Evolutionary conservation across 2,888 invertebrate genomes (phyloP).

Genomic region (Eupithecia centaureata): DNA sequence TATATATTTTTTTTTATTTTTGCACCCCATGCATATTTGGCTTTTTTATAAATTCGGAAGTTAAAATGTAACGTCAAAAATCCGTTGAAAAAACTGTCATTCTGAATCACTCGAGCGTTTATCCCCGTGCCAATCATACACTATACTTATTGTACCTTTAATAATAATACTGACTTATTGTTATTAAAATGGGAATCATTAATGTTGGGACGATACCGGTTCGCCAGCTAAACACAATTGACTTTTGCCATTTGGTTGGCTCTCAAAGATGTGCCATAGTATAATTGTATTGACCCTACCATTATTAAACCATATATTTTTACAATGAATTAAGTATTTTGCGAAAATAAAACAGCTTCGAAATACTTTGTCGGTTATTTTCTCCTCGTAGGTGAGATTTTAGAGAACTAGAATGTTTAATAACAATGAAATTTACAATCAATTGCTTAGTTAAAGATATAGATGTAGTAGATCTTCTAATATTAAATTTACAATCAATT

Average conservation of each 20-base stretch:
- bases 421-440: no score
- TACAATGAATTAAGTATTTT: conserved; percentile 35
- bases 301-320: conserved; percentile 63
- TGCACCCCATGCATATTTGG: conserved; percentile 5
- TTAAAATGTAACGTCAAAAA: conserved; percentile 56
- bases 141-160: conserved; percentile 59
- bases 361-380: no score
- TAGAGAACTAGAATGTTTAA: no score
- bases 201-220: conserved; percentile 59
- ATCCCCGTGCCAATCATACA: conserved; percentile 72
- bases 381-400: no score
- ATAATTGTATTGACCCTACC: conserved; percentile 78
- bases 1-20: no score
- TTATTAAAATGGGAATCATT: conserved; percentile 70
- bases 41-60: conserved; percentile 23
- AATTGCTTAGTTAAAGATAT: no score
- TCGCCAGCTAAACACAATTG: conserved; percentile 73
- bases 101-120: conserved; percentile 77
- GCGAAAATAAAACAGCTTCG: conserved; percentile 26
- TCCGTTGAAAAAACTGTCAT: conserved; percentile 73
- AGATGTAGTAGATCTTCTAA: no score
- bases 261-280: conserved; percentile 70
- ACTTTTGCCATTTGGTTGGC: conserved; percentile 79
- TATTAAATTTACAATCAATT: no score
- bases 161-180: conserved; percentile 73